These are phyloP conservation scores for Lamprotornis superbus DNA, from an alignment of 2,113 vertebrate species.

Conservation along the genomic window DNA sequence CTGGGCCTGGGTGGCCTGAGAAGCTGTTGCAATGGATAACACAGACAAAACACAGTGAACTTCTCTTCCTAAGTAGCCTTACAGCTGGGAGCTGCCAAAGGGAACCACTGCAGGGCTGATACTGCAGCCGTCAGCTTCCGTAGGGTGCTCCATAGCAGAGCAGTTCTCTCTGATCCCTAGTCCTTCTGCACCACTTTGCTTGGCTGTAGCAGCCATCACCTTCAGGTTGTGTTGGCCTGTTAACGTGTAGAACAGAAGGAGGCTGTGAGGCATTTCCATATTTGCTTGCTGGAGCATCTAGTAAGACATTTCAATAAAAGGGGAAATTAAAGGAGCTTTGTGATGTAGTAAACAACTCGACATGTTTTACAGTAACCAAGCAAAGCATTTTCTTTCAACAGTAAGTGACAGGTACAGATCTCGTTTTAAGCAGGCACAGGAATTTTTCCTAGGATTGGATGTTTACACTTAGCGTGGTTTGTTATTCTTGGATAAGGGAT, in stretches of 20 bases:
- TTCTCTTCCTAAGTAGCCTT: neutral
- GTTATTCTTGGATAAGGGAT: neutral
- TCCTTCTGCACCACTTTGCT: neutral
- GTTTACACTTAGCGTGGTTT: conserved; percentile 10
- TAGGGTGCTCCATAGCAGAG: neutral
- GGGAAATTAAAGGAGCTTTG: neutral
- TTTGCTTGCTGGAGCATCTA: neutral
- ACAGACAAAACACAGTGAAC: conserved; percentile 16
- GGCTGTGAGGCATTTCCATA: neutral
- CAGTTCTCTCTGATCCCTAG: neutral
- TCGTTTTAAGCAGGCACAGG: neutral
- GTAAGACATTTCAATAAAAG: neutral
- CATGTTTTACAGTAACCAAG: neutral
- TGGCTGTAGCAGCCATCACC: neutral
- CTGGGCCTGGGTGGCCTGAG: conserved; percentile 42
- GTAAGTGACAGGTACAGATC: neutral
- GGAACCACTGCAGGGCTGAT: neutral
- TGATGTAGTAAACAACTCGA: neutral
- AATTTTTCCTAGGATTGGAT: neutral
- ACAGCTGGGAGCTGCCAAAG: neutral
- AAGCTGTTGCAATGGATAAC: conserved; percentile 1
- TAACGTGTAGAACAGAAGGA: neutral
- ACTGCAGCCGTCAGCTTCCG: neutral
- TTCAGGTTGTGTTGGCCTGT: neutral
- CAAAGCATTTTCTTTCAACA: neutral